phyloP scores from a whole-genome alignment of 2,113 vertebrate species.

The Arenaria interpres region DNA sequence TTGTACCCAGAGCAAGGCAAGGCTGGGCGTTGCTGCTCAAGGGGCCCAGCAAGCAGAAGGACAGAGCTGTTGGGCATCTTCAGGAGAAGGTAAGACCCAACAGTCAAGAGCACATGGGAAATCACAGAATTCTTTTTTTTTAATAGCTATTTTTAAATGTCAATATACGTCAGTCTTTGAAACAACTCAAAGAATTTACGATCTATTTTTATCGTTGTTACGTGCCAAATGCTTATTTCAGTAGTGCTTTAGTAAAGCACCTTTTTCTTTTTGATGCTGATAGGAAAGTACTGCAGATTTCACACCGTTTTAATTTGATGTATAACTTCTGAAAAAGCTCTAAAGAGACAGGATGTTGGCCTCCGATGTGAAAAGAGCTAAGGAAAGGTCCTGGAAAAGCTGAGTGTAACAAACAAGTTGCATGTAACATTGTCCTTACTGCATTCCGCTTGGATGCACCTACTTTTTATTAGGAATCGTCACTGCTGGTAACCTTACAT shows the following conservation, averaged over 20 bases:
- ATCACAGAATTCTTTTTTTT: not conserved
- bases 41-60: not conserved
- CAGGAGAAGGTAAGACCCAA: not conserved
- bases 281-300: not conserved
- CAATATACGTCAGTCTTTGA: not conserved
- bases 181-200: not conserved
- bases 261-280: not conserved
- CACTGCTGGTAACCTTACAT: not conserved
- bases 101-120: not conserved
- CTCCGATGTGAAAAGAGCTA: not conserved
- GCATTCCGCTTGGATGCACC: not conserved
- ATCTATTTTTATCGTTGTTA: not conserved
- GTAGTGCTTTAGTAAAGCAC: not conserved
- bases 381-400: not conserved
- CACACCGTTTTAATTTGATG: not conserved
- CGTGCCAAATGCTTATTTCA: not conserved
- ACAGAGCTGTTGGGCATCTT: not conserved
- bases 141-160: not conserved
- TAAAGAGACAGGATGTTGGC: not conserved
- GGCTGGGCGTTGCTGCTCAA: not conserved
- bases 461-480: not conserved
- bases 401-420: not conserved
- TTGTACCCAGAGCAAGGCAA: not conserved
- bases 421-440: not conserved
- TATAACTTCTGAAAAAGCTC: not conserved